phyloP scores from a whole-genome alignment of 2,113 vertebrate genomes.

The human (Homo sapiens) region GRCh38 chr17:10280501-10281000 shows the following conservation, averaged over 20 bases:
- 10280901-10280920: neutral
- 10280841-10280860: neutral
- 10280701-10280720: neutral
- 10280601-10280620: neutral
- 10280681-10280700: neutral
- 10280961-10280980: neutral
- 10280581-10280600: neutral
- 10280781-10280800: too few species aligned
- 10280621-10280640: neutral
- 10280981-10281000: neutral
- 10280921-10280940: neutral
- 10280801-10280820: neutral
- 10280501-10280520: neutral
- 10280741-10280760: neutral
- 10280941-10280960: neutral
- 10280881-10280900: neutral
- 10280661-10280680: neutral
- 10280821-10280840: neutral
- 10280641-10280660: neutral
- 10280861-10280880: neutral
- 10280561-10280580: neutral
- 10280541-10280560: neutral
- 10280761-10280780: neutral
- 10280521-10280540: neutral
- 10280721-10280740: neutral